Percentiles rank a stretch among this genome's conserved stretches.
phyloP scores from a whole-genome alignment of 2,113 vertebrate species.

The Leptobrachium leishanense region DNA sequence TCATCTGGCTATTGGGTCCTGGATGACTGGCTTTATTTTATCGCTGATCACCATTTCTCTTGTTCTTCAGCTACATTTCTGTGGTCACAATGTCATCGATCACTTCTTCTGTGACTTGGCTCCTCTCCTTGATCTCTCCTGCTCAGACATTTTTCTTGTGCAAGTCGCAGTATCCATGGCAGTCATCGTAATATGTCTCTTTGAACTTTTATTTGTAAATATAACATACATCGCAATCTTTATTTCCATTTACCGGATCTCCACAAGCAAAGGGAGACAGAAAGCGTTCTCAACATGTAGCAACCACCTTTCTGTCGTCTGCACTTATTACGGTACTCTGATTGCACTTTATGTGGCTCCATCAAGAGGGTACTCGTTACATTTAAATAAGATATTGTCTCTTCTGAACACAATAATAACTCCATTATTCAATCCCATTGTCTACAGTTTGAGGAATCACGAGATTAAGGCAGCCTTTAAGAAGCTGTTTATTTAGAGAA shows the following conservation, averaged over 20 bases:
- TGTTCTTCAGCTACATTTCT: slow-evolving; percentile 54
- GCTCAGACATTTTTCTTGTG: slow-evolving; percentile 30
- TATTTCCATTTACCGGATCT: slow-evolving; percentile 27
- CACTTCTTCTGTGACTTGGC: slow-evolving; percentile 57
- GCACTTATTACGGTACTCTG: slow-evolving; percentile 51
- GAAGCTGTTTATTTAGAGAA: too few relatives aligned
- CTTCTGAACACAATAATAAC: slow-evolving; percentile 53
- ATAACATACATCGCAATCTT: slow-evolving; percentile 45
- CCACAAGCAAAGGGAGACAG: slow-evolving; percentile 34
- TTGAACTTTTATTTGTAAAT: slow-evolving; percentile 36
- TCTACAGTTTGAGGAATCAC: slow-evolving; percentile 58
- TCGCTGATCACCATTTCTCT: slow-evolving; percentile 41
- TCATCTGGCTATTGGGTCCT: slow-evolving; percentile 45
- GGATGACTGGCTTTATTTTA: slow-evolving; percentile 52
- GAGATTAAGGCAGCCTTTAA: slow-evolving; percentile 47
- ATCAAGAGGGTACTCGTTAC: slow-evolving; percentile 21
- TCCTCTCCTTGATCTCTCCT: slow-evolving; percentile 53
- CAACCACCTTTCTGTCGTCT: slow-evolving; percentile 51
- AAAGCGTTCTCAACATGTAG: slow-evolving; percentile 49
- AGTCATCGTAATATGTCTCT: slow-evolving; percentile 29
- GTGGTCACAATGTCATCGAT: slow-evolving; percentile 50
- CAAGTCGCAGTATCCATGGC: slow-evolving; percentile 36
- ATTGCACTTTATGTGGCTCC: slow-evolving; percentile 53
- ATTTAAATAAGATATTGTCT: slow-evolving; percentile 54
- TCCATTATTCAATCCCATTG: slow-evolving; percentile 55